Evolutionary conservation across 2,888 invertebrate species (phyloP).

Genomic region (Arge pagana): DNA sequence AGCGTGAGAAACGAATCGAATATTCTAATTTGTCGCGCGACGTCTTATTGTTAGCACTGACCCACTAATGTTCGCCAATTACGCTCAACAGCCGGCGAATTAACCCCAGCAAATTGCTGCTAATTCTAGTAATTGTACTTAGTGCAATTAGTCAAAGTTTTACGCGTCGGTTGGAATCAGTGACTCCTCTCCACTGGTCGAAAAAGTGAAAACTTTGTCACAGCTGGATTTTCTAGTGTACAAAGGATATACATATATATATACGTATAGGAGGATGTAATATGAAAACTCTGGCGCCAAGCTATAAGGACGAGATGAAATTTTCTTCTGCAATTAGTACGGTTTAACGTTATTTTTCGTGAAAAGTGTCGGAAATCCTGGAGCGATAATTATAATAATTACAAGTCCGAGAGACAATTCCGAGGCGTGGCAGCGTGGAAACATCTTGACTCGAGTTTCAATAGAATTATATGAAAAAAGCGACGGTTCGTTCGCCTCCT

Average conservation of each 20-base stretch:
- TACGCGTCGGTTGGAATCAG: constrained; percentile 34
- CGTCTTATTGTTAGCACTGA: constrained; percentile 44
- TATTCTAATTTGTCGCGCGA: constrained; percentile 22
- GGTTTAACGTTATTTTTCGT: too few species aligned
- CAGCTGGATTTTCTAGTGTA: constrained; percentile 19
- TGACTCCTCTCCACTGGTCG: constrained; percentile 21
- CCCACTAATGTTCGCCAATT: constrained; percentile 50
- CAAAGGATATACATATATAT: background rate
- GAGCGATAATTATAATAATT: too few species aligned
- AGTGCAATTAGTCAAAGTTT: constrained; percentile 50
- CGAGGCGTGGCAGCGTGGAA: too few species aligned
- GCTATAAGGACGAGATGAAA: constrained; percentile 12
- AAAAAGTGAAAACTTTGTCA: constrained; percentile 42
- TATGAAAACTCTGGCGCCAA: background rate
- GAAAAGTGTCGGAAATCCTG: too few species aligned
- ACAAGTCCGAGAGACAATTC: too few species aligned
- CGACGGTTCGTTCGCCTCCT: background rate
- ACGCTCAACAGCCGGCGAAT: constrained; percentile 47
- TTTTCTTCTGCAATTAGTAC: too few species aligned
- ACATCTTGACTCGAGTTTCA: too few species aligned
- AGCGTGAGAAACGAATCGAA: too few species aligned
- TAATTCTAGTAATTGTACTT: constrained; percentile 51
- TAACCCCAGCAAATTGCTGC: constrained; percentile 51
- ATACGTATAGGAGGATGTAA: background rate
- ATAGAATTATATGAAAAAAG: too few species aligned